Evolutionary conservation across 1,140 invertebrate genomes (phyloP).

Genomic region (Pogonomyrmex californicus): DNA sequence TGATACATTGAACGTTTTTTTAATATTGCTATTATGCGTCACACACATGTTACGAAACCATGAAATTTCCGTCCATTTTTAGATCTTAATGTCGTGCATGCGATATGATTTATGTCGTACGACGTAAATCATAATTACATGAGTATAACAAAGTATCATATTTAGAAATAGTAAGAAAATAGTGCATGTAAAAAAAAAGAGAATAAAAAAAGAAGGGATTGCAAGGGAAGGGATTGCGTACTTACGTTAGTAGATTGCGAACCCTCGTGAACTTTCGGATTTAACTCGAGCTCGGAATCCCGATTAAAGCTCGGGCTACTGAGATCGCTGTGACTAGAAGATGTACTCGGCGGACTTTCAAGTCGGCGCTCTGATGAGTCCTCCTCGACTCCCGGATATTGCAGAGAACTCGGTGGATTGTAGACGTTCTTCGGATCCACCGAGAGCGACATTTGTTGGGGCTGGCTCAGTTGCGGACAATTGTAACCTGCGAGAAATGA

Average conservation of each 20-base stretch:
- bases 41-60: not conserved
- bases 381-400: conserved; percentile 90
- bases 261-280: conserved; percentile 82
- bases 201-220: not conserved
- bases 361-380: conserved; percentile 83
- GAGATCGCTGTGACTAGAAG: conserved; percentile 90
- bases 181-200: conserved; percentile 29
- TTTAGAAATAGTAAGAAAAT: conserved; percentile 14
- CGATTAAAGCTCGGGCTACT: conserved; percentile 91
- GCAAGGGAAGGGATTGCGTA: not conserved
- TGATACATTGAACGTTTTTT: not conserved
- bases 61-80: conserved; percentile 12
- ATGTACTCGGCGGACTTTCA: conserved; percentile 89
- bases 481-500: conserved; percentile 77
- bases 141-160: conserved; percentile 29
- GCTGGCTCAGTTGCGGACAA: conserved; percentile 84
- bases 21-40: not conserved
- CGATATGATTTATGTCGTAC: conserved; percentile 28
- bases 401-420: conserved; percentile 91
- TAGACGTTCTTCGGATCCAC: conserved; percentile 94
- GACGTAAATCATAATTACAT: conserved; percentile 33
- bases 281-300: conserved; percentile 90
- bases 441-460: conserved; percentile 90
- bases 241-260: conserved; percentile 81
- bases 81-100: conserved; percentile 34